Percentiles rank a stretch among this genome's conserved stretches.
Conservation (phyloP, 2,797 vertebrate species). For the Clarias fuscus region DNA sequence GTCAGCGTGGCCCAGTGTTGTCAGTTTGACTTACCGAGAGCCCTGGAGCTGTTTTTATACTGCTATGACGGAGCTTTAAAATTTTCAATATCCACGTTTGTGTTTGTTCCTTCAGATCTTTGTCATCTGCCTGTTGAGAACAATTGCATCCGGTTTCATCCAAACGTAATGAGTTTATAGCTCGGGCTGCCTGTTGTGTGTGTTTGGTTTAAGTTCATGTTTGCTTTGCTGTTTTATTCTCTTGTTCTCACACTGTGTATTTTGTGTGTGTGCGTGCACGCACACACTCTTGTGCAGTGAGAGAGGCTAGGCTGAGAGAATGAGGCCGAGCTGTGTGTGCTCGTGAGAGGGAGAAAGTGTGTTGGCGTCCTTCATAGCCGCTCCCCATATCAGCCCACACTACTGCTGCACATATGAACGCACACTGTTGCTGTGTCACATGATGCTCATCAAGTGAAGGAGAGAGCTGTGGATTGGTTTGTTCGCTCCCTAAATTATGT, state of each 20-base stretch:
- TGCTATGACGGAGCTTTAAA: not conserved
- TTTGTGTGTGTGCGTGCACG: not conserved
- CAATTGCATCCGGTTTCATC: constrained; percentile 15
- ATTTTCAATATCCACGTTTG: not conserved
- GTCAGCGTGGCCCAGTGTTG: not conserved
- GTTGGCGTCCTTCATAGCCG: constrained; percentile 54
- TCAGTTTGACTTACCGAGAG: constrained; percentile 19
- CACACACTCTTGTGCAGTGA: constrained; percentile 35
- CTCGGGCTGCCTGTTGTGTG: not conserved
- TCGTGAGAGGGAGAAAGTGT: constrained; percentile 20
- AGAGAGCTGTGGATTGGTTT: constrained; percentile 17
- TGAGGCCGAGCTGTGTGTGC: constrained; percentile 26
- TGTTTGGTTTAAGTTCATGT: constrained; percentile 11
- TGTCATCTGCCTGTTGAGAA: constrained; percentile 17
- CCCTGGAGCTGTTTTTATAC: constrained; percentile 9
- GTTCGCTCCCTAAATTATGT: not conserved
- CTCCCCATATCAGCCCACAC: constrained; percentile 56
- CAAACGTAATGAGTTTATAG: constrained; percentile 8
- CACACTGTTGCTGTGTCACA: constrained; percentile 59
- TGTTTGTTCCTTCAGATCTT: constrained; percentile 5
- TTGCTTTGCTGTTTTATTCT: constrained; percentile 20
- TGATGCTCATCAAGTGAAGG: constrained; percentile 50
- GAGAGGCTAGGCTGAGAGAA: constrained; percentile 21
- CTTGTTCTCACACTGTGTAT: constrained; percentile 2
- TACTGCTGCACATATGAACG: constrained; percentile 53